Evolutionary conservation across 2,113 vertebrate genomes (phyloP), one percentile per base, ranked within the genome.

Genomic region (Daubentonia madagascariensis): DNA sequence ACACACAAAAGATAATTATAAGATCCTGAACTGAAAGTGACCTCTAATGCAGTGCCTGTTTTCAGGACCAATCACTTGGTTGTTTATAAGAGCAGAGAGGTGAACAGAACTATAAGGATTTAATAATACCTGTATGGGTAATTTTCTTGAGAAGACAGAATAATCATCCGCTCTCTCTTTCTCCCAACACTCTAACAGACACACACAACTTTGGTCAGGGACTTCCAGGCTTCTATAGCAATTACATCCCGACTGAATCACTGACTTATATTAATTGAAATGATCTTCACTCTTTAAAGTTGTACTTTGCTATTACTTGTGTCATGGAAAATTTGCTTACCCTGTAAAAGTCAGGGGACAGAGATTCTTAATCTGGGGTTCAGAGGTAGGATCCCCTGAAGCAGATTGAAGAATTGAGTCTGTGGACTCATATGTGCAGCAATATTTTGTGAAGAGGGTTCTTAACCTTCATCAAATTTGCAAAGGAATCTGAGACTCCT

Each of bases 111-210:
- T 63, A 12, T 20, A 59, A 87, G 11, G 65, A 32, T 11, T 73
- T 80, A 80, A 91, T 54, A 79, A 85, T 35, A 89, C 22, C 7
- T 28, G 9, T 12, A 40, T 14, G 40, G 45, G 25, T 70, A 70
- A 78, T 81, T 95, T 95, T 92, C 67, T 59, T 25, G 18, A 95
- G 54, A 94, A 90, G 32, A 14, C 22, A 68, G 30, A 97, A 61
- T 28, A 45, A 40, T 70, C 30, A n/a, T 4, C 32, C 40, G 23
- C 4, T 4, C 35, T 5, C 11, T 57, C 57, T 13, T 72, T 89
- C 45, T 65, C 40, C 22, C 16, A 79, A 18, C 6, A 59, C 11
- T 8, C 0, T 11, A 32, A 48, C 54, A n/a, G 22, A 65, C 17
- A 22, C 22, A 35, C 54, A 54, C 28, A 8, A 9, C 12, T 94